Percentiles rank a stretch among this genome's conserved stretches.
These are phyloP conservation scores for Turritopsis dohrnii DNA, from an alignment of 30 jellyfish, hydroid and myxozoan genomes.

Conservation along the genomic window DNA sequence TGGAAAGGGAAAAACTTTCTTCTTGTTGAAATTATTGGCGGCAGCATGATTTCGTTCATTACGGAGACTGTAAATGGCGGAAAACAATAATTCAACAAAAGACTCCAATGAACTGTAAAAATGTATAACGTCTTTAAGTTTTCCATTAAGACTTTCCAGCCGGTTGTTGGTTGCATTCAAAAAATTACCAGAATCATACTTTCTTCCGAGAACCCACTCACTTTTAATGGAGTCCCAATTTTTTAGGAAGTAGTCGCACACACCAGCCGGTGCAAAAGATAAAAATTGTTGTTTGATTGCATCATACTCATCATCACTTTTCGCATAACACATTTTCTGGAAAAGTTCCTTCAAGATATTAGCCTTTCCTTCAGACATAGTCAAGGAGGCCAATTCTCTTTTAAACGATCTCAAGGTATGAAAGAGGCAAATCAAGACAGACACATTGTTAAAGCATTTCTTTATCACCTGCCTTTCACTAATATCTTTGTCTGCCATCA, in stretches of 20 bases:
- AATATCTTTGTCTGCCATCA: conserved; percentile 39
- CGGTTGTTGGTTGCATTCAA: conserved; percentile 39
- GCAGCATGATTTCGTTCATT: conserved; percentile 42
- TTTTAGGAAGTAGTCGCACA: conserved; percentile 15
- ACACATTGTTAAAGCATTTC: conserved; percentile 29
- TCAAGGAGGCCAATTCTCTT: conserved; percentile 41
- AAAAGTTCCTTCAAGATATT: conserved; percentile 12
- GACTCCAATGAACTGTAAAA: conserved; percentile 17
- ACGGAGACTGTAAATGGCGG: background rate
- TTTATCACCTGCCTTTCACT: conserved; percentile 33
- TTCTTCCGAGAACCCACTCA: conserved; percentile 49
- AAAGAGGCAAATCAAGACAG: conserved; percentile 32
- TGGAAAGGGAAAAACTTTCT: no score
- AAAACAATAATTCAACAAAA: conserved; percentile 24
- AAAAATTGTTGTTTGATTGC: no score
- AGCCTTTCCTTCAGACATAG: conserved; percentile 33
- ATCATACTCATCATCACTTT: no score
- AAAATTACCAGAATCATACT: conserved; percentile 15
- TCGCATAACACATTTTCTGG: conserved; percentile 23
- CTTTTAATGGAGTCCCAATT: conserved; percentile 42
- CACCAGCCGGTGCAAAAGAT: conserved; percentile 27
- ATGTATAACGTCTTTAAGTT: conserved; percentile 34
- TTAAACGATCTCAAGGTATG: conserved; percentile 44
- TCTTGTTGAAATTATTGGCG: conserved; percentile 7
- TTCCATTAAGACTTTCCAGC: conserved; percentile 41